Percentiles rank a stretch among this genome's conserved stretches.
Conservation (phyloP, 2,888 invertebrate species). For the Brassicogethes aeneus region DNA sequence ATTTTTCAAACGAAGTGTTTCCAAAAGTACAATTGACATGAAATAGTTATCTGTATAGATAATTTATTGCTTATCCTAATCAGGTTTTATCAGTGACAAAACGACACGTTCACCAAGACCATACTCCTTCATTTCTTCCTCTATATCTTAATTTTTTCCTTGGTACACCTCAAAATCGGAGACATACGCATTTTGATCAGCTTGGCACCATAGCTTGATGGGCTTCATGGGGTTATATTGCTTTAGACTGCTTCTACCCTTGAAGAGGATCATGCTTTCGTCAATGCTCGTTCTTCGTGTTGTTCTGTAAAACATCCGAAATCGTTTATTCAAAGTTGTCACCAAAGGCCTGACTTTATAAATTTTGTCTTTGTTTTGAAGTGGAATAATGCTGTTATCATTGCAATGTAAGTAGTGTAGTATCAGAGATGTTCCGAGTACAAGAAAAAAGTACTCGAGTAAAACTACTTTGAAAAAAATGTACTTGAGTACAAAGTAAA, state of each 20-base stretch:
- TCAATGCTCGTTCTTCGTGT: conserved; percentile 6
- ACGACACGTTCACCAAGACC: conserved; percentile 9
- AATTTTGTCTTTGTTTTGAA: conserved; percentile 7
- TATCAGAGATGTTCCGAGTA: no score
- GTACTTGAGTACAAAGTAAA: no score
- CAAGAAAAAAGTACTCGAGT: no score
- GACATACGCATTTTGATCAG: conserved; percentile 14
- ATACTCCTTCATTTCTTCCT: conserved; percentile 9
- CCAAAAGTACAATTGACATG: conserved; percentile 13
- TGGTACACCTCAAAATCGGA: conserved; percentile 16
- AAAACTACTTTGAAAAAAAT: no score
- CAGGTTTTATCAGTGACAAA: conserved; percentile 9
- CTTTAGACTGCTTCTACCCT: conserved; percentile 7
- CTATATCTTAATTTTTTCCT: conserved; percentile 13
- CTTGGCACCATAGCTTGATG: conserved; percentile 12
- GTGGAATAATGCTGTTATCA: conserved; percentile 5
- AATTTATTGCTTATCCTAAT: conserved; percentile 11
- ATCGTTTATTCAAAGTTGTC: conserved; percentile 5
- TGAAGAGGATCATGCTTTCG: conserved; percentile 10
- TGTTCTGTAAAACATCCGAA: conserved; percentile 3
- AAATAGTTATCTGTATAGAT: conserved; percentile 16
- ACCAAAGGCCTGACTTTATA: conserved; percentile 7
- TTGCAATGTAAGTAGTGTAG: no score
- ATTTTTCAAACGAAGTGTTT: conserved; percentile 11
- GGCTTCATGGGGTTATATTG: conserved; percentile 16